Evolutionary conservation across 2,888 invertebrate genomes (phyloP).

Genomic region (Macrosoma leucophasiata): DNA sequence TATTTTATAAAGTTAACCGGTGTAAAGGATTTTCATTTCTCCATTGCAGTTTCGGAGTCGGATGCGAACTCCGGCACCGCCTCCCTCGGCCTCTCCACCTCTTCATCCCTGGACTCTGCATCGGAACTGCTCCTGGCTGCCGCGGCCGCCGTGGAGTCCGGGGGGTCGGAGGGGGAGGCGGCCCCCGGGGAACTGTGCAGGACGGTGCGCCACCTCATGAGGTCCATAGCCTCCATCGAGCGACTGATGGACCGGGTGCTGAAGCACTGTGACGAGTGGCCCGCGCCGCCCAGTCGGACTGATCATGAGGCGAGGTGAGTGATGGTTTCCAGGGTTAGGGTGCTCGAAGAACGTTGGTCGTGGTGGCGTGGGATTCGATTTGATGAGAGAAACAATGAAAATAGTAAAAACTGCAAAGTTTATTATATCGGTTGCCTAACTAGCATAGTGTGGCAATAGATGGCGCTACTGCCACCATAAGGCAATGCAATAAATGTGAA

Average conservation of each 20-base stretch:
- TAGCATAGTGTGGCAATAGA: too few relatives aligned
- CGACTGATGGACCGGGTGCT: slow-evolving; percentile 61
- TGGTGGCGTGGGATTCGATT: too few relatives aligned
- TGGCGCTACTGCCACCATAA: too few relatives aligned
- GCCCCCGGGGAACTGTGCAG: slow-evolving; percentile 37
- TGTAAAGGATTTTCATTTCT: too few relatives aligned
- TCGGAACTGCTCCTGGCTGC: slow-evolving; percentile 45
- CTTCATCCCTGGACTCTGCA: slow-evolving; percentile 47
- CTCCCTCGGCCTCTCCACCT: slow-evolving; percentile 43
- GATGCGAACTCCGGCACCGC: slow-evolving; percentile 40
- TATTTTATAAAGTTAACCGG: too few relatives aligned
- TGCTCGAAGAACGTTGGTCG: neutral
- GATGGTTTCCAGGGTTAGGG: slow-evolving; percentile 5
- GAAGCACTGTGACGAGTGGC: slow-evolving; percentile 58
- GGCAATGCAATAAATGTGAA: too few relatives aligned
- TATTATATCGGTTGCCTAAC: too few relatives aligned
- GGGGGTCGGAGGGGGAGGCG: slow-evolving; percentile 17
- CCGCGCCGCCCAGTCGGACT: slow-evolving; percentile 29
- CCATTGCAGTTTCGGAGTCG: slow-evolving; percentile 42
- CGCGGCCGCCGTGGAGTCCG: slow-evolving; percentile 33
- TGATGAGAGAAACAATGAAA: too few relatives aligned
- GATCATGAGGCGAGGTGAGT: slow-evolving; percentile 41
- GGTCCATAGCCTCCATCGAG: slow-evolving; percentile 63
- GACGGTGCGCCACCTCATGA: slow-evolving; percentile 55
- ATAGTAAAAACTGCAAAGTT: too few relatives aligned